Evolutionary conservation across 1,140 invertebrate genomes (phyloP).

Genomic region (Venturia canescens): DNA sequence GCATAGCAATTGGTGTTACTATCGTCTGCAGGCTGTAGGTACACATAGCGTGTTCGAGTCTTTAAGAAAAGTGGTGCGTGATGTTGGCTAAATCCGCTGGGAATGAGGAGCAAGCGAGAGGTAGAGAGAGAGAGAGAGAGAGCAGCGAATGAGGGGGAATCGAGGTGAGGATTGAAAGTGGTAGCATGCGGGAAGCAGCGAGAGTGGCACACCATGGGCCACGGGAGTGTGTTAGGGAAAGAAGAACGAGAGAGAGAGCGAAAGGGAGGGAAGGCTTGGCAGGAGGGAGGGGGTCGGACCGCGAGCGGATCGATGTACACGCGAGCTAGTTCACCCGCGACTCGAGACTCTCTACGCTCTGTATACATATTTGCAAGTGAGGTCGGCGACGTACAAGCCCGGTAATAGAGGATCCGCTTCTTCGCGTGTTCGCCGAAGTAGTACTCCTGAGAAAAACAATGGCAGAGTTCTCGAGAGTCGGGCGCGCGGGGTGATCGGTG

Average conservation of each 20-base stretch:
- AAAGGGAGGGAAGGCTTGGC: not conserved
- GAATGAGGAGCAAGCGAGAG: constrained; percentile 40
- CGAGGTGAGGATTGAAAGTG: constrained; percentile 46
- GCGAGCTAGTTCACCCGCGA: constrained; percentile 33
- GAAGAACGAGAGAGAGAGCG: constrained; percentile 8
- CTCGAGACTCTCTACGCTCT: constrained; percentile 31
- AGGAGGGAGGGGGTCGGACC: constrained; percentile 41
- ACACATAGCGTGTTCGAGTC: constrained; percentile 57
- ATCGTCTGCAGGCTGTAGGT: constrained; percentile 38
- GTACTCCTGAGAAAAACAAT: constrained; percentile 22
- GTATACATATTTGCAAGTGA: constrained; percentile 39
- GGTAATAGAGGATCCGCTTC: constrained; percentile 31
- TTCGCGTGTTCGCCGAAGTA: constrained; percentile 45
- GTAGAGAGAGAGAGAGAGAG: constrained; percentile 28
- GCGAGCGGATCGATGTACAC: constrained; percentile 43
- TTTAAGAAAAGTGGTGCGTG: constrained; percentile 65
- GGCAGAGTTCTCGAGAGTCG: constrained; percentile 21
- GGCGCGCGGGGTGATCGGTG: constrained; percentile 30
- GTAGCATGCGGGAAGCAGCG: constrained; percentile 27
- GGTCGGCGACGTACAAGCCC: constrained; percentile 8
- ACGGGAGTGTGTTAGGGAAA: not conserved
- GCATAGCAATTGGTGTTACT: constrained; percentile 46
- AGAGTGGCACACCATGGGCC: constrained; percentile 28
- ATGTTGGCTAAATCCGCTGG: constrained; percentile 43
- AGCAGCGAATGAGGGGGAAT: constrained; percentile 32